Base-by-base conservation (phyloP, 2,113 vertebrate genomes). In the Caloenas nicobarica region DNA sequence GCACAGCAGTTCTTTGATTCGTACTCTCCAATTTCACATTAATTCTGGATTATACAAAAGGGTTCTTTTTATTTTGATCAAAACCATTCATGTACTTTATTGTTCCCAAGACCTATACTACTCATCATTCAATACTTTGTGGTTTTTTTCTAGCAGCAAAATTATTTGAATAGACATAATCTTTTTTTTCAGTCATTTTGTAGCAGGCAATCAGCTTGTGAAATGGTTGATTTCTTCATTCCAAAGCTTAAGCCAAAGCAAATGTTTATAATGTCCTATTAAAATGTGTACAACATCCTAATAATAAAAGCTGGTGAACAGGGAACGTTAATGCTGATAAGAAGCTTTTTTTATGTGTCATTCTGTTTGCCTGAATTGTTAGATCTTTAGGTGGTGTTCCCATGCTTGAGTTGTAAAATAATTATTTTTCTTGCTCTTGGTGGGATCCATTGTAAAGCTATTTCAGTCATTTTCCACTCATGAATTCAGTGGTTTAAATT, bases 31-130 rank as follows among this genome's bases (percentile, higher is more conserved):
- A 31, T 80, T 93, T 77, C 58, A 56, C 4, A 1, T 62, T 86
- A 83, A 71, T 94, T 94, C 82, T 90, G 68, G 64, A 61, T 96
- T 93, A 80, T 61, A 38, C 13, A 50, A 90, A 81, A 34, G 7
- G 13, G 10, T 77, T 19, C 1, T 61, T 77, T 93, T 81, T 71
- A 28, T 77, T 92, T 90, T 62, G 25, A 81, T 62, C 23, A 46
- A 74, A 78, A 34, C 15, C 22, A 36, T 70, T 68, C 4, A 50
- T 28, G 16, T 56, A 83, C 23, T 73, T 22, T 70, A 1, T 62
- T 90, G 13, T 86, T 88, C 13, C 58, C 25, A 54, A 66, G 46
- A 58, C 40, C 51, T 69, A 51, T 1, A 4, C 40, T 72, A 33
- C 23, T 51, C 5, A 13, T 74, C 33, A 34, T 61, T 48, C 29